These are phyloP conservation scores for Altica lythri DNA, from an alignment of 2,888 invertebrate species.

Conservation along the genomic window DNA sequence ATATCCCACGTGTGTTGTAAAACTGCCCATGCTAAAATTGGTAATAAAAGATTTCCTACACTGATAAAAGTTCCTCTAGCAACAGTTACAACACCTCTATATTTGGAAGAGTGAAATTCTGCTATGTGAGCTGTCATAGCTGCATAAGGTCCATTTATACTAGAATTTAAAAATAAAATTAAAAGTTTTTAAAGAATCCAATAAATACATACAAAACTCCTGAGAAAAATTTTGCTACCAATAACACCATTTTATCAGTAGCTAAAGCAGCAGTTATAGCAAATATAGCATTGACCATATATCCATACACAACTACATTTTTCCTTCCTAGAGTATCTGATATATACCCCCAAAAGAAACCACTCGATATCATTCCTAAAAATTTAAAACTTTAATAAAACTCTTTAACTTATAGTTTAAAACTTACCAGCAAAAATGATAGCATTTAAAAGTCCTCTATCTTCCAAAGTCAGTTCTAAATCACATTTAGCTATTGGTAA, in stretches of 20 bases:
- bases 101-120: constrained; percentile 70
- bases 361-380: constrained; percentile 74
- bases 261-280: constrained; percentile 68
- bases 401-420: too few relatives aligned
- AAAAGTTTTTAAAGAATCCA: neutral
- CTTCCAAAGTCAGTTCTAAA: constrained; percentile 66
- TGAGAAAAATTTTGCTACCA: constrained; percentile 69
- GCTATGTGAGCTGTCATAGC: constrained; percentile 72
- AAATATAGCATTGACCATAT: constrained; percentile 65
- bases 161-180: constrained; percentile 45
- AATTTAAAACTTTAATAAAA: constrained; percentile 16
- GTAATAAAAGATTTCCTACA: constrained; percentile 66
- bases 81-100: constrained; percentile 68
- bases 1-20: constrained; percentile 61
- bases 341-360: constrained; percentile 75
- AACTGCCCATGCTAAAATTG: constrained; percentile 72
- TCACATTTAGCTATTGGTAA: constrained; percentile 76
- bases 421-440: constrained; percentile 70
- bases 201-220: constrained; percentile 72
- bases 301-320: constrained; percentile 69
- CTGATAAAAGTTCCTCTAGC: constrained; percentile 68
- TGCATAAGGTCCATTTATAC: constrained; percentile 72
- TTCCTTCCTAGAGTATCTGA: constrained; percentile 73
- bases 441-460: constrained; percentile 72
- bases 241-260: constrained; percentile 67